phyloP scores from a whole-genome alignment of 2,113 vertebrate genomes.

The Cololabis saira region DNA sequence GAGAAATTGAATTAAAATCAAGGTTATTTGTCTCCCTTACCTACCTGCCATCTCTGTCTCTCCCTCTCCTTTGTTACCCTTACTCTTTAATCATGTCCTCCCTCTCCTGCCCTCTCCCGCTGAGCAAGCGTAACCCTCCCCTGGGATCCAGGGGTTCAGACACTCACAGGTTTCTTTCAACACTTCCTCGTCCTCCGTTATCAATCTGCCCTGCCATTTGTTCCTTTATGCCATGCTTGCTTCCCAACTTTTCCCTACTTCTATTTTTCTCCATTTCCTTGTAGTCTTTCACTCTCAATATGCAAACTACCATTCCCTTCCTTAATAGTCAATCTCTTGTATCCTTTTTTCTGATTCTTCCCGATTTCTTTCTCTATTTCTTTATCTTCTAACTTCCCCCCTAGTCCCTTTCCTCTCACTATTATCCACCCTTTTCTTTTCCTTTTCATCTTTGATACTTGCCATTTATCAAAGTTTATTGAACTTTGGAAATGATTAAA shows the following conservation, averaged over 20 bases:
- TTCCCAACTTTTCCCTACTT: too few relatives aligned
- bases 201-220: too few relatives aligned
- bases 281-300: too few relatives aligned
- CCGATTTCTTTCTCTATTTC: not conserved
- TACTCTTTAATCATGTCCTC: slow-evolving; percentile 32
- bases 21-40: slow-evolving; percentile 66
- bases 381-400: too few relatives aligned
- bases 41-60: slow-evolving; percentile 16
- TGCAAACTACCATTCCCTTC: too few relatives aligned
- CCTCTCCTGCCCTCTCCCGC: slow-evolving; percentile 7
- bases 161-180: not conserved
- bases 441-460: too few relatives aligned
- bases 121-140: slow-evolving; percentile 46
- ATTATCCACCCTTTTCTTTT: not conserved
- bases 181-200: not conserved
- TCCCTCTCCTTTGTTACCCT: slow-evolving; percentile 20
- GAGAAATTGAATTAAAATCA: slow-evolving; percentile 36
- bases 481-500: slow-evolving; percentile 48
- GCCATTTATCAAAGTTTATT: slow-evolving; percentile 32
- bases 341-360: not conserved
- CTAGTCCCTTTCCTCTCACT: too few relatives aligned
- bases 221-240: too few relatives aligned
- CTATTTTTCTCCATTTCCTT: too few relatives aligned
- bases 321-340: not conserved
- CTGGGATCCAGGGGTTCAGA: slow-evolving; percentile 35